Conservation (phyloP, 2,797 vertebrate species). For the Alca torda region DNA sequence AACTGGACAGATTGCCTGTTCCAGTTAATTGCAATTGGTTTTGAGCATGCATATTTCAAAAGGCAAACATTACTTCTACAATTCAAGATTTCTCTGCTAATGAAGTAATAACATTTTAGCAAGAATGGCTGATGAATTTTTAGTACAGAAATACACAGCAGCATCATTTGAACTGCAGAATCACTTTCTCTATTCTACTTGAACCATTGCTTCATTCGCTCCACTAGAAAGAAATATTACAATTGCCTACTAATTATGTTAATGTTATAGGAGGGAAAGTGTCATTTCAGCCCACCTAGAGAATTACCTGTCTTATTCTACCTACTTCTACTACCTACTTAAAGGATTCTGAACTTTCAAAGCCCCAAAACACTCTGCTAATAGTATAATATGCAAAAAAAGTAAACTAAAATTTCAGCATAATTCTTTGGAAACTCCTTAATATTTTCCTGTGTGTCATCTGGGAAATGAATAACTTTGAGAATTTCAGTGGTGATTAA, state of each 20-base stretch:
- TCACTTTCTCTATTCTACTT: slow-evolving; percentile 1
- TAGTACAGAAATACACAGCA: neutral
- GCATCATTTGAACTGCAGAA: slow-evolving; percentile 1
- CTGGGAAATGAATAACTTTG: neutral
- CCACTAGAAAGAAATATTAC: neutral
- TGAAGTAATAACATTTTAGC: slow-evolving; percentile 9
- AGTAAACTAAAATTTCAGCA: neutral
- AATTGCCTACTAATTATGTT: neutral
- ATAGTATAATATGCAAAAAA: neutral
- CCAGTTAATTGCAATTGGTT: slow-evolving; percentile 45
- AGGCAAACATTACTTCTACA: neutral
- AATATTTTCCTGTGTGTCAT: neutral
- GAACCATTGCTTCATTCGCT: neutral
- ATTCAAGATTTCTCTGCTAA: slow-evolving; percentile 22
- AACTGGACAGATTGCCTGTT: slow-evolving; percentile 32
- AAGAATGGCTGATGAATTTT: slow-evolving; percentile 15
- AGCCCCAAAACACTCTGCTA: neutral
- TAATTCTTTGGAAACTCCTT: neutral
- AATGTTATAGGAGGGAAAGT: neutral
- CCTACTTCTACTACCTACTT: neutral
- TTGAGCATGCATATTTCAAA: slow-evolving; percentile 29
- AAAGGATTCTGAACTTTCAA: neutral
- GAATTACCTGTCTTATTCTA: neutral
- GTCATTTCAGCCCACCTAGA: neutral
- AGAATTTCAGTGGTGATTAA: neutral